These are phyloP conservation scores for Eucidaris tribuloides DNA, from an alignment of 35 echinoderm and acorn worm species.

Conservation along the genomic window DNA sequence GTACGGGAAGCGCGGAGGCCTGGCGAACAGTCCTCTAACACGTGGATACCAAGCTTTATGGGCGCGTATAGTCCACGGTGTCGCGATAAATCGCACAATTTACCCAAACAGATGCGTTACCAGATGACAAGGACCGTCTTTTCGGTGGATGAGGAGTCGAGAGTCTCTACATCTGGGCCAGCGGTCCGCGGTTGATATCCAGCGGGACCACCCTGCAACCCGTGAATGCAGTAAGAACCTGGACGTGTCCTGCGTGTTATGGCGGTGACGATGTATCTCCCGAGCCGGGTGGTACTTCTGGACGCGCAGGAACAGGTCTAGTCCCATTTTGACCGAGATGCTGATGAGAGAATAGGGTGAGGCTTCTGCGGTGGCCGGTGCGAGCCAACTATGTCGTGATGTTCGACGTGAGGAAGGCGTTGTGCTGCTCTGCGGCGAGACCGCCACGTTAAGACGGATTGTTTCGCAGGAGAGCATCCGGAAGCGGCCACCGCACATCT, in stretches of 20 bases:
- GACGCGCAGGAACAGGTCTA: constrained; percentile 67
- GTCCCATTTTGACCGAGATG: constrained; percentile 53
- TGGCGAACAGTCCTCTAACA: constrained; percentile 74
- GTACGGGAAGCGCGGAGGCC: constrained; percentile 9
- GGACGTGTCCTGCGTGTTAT: constrained; percentile 47
- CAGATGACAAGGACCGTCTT: constrained; percentile 58
- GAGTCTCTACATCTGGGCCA: constrained; percentile 36
- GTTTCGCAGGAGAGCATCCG: neutral
- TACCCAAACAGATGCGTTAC: constrained; percentile 69
- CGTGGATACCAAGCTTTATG: constrained; percentile 55
- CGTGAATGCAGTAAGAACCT: constrained; percentile 63
- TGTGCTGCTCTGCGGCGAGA: neutral
- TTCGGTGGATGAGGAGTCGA: constrained; percentile 36
- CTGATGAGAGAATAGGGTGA: constrained; percentile 47
- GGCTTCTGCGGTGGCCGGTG: constrained; percentile 4
- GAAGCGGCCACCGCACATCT: constrained; percentile 15
- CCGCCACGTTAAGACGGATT: neutral
- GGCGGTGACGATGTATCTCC: constrained; percentile 66
- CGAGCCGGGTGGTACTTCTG: constrained; percentile 72
- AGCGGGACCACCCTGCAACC: constrained; percentile 57
- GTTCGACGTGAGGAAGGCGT: constrained; percentile 21
- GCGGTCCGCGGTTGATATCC: constrained; percentile 36
- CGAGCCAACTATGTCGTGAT: constrained; percentile 19
- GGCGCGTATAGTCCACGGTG: constrained; percentile 44
- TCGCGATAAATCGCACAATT: constrained; percentile 55